These are phyloP conservation scores for Melanotaenia pygmaea DNA, from an alignment of 2,797 vertebrate species.

Conservation along the genomic window DNA sequence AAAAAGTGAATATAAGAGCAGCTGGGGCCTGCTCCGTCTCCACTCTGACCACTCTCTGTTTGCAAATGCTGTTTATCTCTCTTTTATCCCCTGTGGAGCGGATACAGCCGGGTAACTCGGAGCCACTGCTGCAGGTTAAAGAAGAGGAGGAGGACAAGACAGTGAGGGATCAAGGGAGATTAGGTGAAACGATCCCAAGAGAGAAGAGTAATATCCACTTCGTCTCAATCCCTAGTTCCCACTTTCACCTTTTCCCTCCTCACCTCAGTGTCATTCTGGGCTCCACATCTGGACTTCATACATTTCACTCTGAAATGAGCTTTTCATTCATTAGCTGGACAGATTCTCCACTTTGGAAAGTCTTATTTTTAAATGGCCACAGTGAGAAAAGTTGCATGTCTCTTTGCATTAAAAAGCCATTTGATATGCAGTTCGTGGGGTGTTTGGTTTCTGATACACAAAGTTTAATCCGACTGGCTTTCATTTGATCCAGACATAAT, in stretches of 20 bases:
- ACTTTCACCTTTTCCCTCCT: neutral
- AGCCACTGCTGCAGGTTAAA: constrained; percentile 23
- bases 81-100: constrained; percentile 34
- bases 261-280: constrained; percentile 24
- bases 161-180: constrained; percentile 33
- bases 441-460: constrained; percentile 28
- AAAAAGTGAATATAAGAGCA: constrained; percentile 44
- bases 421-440: constrained; percentile 21
- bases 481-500: constrained; percentile 55
- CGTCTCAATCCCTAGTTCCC: constrained; percentile 10
- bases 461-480: constrained; percentile 59
- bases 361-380: constrained; percentile 45
- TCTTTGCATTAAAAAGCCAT: constrained; percentile 17
- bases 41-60: constrained; percentile 45
- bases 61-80: constrained; percentile 56
- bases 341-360: neutral
- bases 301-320: constrained; percentile 41
- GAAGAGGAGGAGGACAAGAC: constrained; percentile 10
- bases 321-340: constrained; percentile 28
- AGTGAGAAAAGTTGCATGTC: constrained; percentile 23
- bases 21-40: constrained; percentile 19
- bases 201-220: constrained; percentile 36
- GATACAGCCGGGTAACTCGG: constrained; percentile 37
- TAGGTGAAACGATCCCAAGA: constrained; percentile 40
- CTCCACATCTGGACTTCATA: constrained; percentile 19